These are phyloP conservation scores for Clarias gariepinus DNA, from an alignment of 2,113 vertebrate genomes.

Conservation along the genomic window DNA sequence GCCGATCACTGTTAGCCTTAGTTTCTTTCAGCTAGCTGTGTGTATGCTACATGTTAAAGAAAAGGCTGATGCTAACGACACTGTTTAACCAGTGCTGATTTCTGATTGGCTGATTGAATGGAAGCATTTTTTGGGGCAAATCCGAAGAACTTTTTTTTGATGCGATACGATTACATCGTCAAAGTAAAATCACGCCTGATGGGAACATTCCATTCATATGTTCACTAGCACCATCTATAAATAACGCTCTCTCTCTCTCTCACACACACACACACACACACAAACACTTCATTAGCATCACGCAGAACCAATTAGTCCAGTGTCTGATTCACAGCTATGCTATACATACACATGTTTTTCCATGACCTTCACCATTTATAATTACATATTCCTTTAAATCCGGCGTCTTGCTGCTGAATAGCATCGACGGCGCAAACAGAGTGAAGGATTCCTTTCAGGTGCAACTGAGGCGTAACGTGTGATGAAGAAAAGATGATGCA, in stretches of 20 bases:
- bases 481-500: background rate
- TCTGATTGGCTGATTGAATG: background rate
- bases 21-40: background rate
- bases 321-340: slow-evolving; percentile 32
- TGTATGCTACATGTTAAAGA: background rate
- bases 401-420: background rate
- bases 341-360: slow-evolving; percentile 25
- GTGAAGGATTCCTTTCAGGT: background rate
- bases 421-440: background rate
- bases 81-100: background rate
- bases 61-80: background rate
- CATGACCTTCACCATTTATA: background rate
- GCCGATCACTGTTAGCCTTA: background rate
- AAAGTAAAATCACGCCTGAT: background rate
- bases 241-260: background rate
- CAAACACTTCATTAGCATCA: slow-evolving; percentile 30
- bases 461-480: background rate
- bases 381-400: background rate
- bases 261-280: slow-evolving; percentile 20
- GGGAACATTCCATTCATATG: background rate
- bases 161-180: background rate
- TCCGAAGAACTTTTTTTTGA: background rate
- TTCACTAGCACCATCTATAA: slow-evolving; percentile 27
- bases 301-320: background rate
- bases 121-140: background rate